Evolutionary conservation across 2,888 invertebrate genomes (phyloP).

Genomic region (Steinernema hermaphroditum): DNA sequence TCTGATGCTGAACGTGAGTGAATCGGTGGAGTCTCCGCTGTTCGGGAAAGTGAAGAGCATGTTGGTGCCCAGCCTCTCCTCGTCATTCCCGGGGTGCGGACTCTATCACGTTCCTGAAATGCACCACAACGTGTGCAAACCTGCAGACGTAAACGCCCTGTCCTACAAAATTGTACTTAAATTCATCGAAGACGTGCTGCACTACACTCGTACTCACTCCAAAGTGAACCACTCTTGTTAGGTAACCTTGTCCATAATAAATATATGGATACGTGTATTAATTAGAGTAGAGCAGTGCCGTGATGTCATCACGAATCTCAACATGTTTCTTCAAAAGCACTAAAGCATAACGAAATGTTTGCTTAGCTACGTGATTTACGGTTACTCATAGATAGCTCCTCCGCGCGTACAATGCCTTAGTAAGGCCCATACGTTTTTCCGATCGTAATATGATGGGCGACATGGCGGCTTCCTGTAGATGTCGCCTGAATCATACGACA

Average conservation of each 20-base stretch:
- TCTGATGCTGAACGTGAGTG: conserved; percentile 56
- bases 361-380: background rate
- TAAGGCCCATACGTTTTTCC: background rate
- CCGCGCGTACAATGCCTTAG: background rate
- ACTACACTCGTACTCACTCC: background rate
- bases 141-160: conserved; percentile 49
- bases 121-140: conserved; percentile 61
- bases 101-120: conserved; percentile 40
- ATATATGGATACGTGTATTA: no score
- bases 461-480: background rate
- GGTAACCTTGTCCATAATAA: no score
- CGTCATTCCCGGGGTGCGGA: background rate
- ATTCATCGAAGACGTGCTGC: conserved; percentile 49
- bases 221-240: no score
- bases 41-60: conserved; percentile 41
- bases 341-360: background rate
- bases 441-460: background rate
- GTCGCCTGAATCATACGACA: conserved; percentile 12
- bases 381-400: background rate
- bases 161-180: conserved; percentile 58
- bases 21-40: conserved; percentile 52
- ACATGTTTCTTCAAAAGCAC: no score
- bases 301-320: no score
- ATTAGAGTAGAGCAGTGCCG: no score
- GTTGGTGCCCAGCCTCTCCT: background rate